These are phyloP conservation scores for Carabus problematicus DNA, from an alignment of 2,888 invertebrate species.

Conservation along the genomic window DNA sequence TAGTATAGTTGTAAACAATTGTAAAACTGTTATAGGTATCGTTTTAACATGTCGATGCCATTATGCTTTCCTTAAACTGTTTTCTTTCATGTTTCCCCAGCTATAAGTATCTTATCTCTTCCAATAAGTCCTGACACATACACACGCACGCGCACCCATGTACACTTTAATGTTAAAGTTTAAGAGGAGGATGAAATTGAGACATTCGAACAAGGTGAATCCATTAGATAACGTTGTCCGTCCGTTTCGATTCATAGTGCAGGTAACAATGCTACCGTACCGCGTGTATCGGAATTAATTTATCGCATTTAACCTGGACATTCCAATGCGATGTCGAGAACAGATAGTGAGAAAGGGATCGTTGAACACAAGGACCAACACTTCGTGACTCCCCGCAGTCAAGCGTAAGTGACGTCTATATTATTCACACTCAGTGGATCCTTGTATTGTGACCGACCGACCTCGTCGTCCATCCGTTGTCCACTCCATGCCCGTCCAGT, in stretches of 20 bases:
- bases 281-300: constrained; percentile 5
- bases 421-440: constrained; percentile 5
- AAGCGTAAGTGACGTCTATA: constrained; percentile 1
- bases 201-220: no score
- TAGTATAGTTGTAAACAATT: no score
- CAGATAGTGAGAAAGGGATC: not conserved
- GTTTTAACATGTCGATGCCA: no score
- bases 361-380: constrained; percentile 2
- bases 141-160: no score
- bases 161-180: no score
- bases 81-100: no score
- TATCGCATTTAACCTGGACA: constrained; percentile 3
- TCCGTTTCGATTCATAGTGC: not conserved
- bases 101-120: no score
- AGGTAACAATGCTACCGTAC: not conserved
- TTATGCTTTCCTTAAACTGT: no score
- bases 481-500: not conserved
- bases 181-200: no score
- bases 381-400: constrained; percentile 1
- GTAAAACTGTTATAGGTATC: no score
- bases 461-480: not conserved
- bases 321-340: constrained; percentile 3
- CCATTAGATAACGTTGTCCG: no score
- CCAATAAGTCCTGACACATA: no score
- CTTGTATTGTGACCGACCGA: not conserved